Conservation (phyloP, 2,113 vertebrate genomes). For the Clarias magur region DNA sequence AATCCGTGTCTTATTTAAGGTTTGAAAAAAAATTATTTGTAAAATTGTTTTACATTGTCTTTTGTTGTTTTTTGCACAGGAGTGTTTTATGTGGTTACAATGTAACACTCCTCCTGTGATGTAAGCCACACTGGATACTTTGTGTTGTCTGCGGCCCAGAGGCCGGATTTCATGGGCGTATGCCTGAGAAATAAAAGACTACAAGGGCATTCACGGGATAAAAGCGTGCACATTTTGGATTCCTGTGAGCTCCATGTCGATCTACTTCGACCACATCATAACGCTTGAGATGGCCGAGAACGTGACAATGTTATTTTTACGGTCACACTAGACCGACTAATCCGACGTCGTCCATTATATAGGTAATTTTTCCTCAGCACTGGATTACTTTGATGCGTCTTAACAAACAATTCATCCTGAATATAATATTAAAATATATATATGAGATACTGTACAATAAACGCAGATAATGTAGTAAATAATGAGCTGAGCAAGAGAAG, state of each 20-base stretch:
- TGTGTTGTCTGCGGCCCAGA: slow-evolving; percentile 55
- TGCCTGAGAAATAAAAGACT: slow-evolving; percentile 69
- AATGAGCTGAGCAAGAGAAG: neutral
- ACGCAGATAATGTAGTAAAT: slow-evolving; percentile 3
- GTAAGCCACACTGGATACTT: slow-evolving; percentile 30
- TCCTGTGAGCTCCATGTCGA: too few species aligned
- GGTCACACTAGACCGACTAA: neutral
- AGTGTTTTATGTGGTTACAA: neutral
- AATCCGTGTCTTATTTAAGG: neutral
- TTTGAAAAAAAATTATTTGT: too few species aligned
- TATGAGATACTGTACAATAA: neutral
- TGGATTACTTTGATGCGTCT: neutral
- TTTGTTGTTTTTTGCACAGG: neutral
- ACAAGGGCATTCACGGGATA: neutral
- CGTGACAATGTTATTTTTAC: neutral
- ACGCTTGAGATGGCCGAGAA: too few species aligned
- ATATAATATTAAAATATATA: neutral
- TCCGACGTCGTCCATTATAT: neutral
- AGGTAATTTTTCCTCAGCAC: too few species aligned
- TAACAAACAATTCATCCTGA: neutral
- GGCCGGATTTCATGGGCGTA: slow-evolving; percentile 76
- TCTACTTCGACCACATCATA: too few species aligned
- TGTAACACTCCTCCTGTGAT: neutral
- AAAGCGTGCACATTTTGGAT: neutral
- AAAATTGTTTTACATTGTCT: too few species aligned